Percentiles rank a stretch among this genome's conserved stretches.
These are phyloP conservation scores for Musca domestica DNA, from an alignment of 1,140 invertebrate genomes.

Conservation along the genomic window DNA sequence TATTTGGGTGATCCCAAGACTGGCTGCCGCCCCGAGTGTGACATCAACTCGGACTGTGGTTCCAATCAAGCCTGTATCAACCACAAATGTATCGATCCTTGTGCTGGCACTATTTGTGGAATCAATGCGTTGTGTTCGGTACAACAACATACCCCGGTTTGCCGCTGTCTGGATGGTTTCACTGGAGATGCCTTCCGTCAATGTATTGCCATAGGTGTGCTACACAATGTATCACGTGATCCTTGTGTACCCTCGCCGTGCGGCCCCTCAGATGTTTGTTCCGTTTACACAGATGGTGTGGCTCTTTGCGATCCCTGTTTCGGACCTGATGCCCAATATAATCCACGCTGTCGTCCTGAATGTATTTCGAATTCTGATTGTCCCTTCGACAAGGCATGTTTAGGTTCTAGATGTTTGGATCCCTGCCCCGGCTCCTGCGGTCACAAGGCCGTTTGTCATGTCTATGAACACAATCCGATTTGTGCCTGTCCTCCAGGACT, in stretches of 20 bases:
- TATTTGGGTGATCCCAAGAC: conserved; percentile 71
- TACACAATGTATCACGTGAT: conserved; percentile 61
- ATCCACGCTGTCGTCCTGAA: conserved; percentile 72
- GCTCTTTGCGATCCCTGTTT: conserved; percentile 78
- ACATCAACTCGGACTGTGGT: conserved; percentile 73
- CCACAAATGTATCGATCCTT: conserved; percentile 75
- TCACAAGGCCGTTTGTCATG: conserved; percentile 70
- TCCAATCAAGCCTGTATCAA: conserved; percentile 74
- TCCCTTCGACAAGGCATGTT: conserved; percentile 72
- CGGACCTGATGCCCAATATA: conserved; percentile 64
- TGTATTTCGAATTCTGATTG: conserved; percentile 77
- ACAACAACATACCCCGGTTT: conserved; percentile 73
- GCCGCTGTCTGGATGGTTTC: conserved; percentile 71
- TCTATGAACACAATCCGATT: conserved; percentile 73
- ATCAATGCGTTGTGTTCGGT: conserved; percentile 73
- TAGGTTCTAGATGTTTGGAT: conserved; percentile 72
- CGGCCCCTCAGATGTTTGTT: conserved; percentile 71
- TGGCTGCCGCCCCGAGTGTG: conserved; percentile 75
- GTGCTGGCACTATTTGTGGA: conserved; percentile 70
- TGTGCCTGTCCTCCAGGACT: conserved; percentile 72
- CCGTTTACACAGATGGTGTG: conserved; percentile 67
- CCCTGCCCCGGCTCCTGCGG: conserved; percentile 82
- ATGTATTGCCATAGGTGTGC: conserved; percentile 62
- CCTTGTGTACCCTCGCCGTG: conserved; percentile 77
- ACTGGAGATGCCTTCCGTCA: conserved; percentile 78